Percentiles rank a stretch among this genome's conserved stretches.
Evolutionary conservation across 92 coral and sea anemone genomes (phyloP).

Genomic region (Porites divaricata): DNA sequence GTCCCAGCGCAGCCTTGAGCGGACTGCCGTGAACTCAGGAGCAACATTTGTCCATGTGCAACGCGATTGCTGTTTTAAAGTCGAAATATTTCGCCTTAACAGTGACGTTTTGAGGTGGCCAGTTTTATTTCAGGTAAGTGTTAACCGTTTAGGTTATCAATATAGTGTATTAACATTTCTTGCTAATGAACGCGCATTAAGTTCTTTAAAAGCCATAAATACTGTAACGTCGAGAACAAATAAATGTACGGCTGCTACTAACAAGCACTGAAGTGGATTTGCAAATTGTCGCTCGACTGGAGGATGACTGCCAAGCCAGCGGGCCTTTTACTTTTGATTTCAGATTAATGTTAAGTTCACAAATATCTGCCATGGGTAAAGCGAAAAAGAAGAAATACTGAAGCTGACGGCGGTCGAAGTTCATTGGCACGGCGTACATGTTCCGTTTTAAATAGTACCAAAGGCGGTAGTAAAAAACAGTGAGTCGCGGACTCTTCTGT

Average conservation of each 20-base stretch:
- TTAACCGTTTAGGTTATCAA: neutral
- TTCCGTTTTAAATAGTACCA: too few species aligned
- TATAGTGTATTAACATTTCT: neutral
- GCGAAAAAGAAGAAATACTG: too few species aligned
- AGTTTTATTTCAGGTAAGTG: constrained; percentile 12
- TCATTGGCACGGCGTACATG: too few species aligned
- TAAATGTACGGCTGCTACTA: neutral
- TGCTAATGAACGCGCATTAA: neutral
- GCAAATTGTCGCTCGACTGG: neutral
- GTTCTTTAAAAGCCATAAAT: neutral
- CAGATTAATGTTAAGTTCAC: neutral
- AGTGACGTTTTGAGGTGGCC: too few species aligned
- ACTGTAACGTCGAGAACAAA: neutral
- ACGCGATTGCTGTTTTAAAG: too few species aligned
- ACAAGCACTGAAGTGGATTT: constrained; percentile 4
- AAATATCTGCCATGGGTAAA: too few species aligned
- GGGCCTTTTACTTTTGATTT: neutral
- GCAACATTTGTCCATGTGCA: too few species aligned
- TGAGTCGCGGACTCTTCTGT: too few species aligned
- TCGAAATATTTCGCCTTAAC: neutral
- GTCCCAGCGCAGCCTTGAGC: neutral
- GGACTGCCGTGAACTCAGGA: neutral
- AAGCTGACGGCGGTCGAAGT: too few species aligned
- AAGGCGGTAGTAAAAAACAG: too few species aligned
- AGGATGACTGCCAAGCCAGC: neutral